phyloP scores from a whole-genome alignment of 2,888 invertebrate species.

The Aricia artaxerxes region DNA sequence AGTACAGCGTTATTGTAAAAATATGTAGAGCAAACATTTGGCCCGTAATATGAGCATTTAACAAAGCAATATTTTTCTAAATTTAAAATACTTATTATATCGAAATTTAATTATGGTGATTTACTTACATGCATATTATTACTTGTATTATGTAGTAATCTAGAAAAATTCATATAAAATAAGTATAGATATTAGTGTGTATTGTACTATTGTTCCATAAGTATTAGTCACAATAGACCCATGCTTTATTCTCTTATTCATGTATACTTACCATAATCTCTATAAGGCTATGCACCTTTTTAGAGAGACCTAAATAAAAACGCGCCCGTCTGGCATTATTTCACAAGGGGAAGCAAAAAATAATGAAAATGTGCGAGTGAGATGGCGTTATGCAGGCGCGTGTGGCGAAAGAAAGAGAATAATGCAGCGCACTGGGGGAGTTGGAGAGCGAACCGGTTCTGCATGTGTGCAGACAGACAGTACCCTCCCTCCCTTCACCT shows the following conservation, averaged over 20 bases:
- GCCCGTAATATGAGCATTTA: too few species aligned
- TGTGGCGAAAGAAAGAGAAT: slow-evolving; percentile 68
- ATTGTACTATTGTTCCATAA: slow-evolving; percentile 29
- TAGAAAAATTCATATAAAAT: slow-evolving; percentile 8
- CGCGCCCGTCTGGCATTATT: slow-evolving; percentile 69
- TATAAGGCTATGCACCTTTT: slow-evolving; percentile 56
- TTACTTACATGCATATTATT: slow-evolving; percentile 25
- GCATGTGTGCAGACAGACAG: slow-evolving; percentile 74
- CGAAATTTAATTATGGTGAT: background rate
- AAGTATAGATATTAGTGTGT: slow-evolving; percentile 33
- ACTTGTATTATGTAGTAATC: background rate
- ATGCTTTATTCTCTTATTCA: slow-evolving; percentile 50
- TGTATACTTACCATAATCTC: slow-evolving; percentile 56
- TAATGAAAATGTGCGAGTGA: slow-evolving; percentile 73
- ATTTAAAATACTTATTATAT: background rate
- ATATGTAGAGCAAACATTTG: too few species aligned
- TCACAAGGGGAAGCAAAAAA: slow-evolving; percentile 76
- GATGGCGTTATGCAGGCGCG: slow-evolving; percentile 66
- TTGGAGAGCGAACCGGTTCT: slow-evolving; percentile 75
- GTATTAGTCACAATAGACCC: slow-evolving; percentile 49
- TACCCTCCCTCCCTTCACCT: slow-evolving; percentile 71
- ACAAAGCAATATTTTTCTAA: background rate
- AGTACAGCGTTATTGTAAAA: too few species aligned
- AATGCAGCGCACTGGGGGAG: slow-evolving; percentile 70
- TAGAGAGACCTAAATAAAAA: slow-evolving; percentile 70